phyloP scores from a whole-genome alignment of 2,888 invertebrate genomes.

The Autographa gamma region DNA sequence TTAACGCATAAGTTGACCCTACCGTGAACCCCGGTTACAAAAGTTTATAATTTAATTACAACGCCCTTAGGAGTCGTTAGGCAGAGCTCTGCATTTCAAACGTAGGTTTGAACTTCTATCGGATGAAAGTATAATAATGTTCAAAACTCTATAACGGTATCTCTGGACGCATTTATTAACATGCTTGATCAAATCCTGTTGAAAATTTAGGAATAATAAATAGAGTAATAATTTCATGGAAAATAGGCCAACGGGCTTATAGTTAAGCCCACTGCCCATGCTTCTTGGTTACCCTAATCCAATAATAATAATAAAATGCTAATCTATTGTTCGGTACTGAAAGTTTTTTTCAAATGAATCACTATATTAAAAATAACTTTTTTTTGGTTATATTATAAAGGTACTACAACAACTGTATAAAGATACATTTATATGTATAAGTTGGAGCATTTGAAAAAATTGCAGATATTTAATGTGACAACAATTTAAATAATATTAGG shows the following conservation, averaged over 20 bases:
- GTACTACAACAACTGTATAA: too few relatives aligned
- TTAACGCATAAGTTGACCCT: constrained; percentile 85
- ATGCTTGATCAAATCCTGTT: not conserved
- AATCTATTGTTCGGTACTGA: not conserved
- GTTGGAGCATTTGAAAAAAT: too few relatives aligned
- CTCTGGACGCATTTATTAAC: constrained; percentile 9
- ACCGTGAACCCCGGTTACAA: constrained; percentile 69
- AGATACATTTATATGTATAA: too few relatives aligned
- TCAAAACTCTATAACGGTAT: constrained; percentile 24
- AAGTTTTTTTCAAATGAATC: not conserved
- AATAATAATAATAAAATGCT: not conserved
- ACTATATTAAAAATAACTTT: too few relatives aligned
- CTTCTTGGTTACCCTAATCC: not conserved
- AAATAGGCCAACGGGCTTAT: not conserved
- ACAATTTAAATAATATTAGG: too few relatives aligned
- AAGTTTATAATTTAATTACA: constrained; percentile 89
- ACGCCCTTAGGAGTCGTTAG: constrained; percentile 83
- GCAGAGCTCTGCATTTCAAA: constrained; percentile 63
- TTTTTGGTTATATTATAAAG: too few relatives aligned
- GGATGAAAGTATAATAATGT: constrained; percentile 45
- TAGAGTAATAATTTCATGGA: not conserved
- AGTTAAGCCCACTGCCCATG: not conserved
- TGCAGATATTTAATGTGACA: too few relatives aligned
- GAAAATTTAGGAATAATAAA: constrained; percentile 1
- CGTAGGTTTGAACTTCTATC: constrained; percentile 55